phyloP scores from a whole-genome alignment of 2,888 invertebrate species.

The Pharmacophagus antenor region DNA sequence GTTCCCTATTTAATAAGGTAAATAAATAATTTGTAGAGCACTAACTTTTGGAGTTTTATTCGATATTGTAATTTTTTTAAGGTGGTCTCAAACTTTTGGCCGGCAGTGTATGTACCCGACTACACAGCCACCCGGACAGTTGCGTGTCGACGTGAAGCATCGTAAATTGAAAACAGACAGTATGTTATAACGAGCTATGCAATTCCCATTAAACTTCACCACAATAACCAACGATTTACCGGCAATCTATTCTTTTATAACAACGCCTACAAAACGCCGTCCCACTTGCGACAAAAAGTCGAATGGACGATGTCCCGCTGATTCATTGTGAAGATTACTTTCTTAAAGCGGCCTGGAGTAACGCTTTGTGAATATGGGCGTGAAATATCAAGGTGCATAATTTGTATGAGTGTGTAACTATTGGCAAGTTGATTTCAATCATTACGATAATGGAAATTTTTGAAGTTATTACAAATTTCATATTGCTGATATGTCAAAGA shows the following conservation, averaged over 20 bases:
- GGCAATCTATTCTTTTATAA: slow-evolving; percentile 78
- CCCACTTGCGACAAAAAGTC: slow-evolving; percentile 77
- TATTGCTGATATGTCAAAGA: slow-evolving; percentile 71
- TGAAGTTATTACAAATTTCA: slow-evolving; percentile 72
- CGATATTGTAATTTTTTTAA: too few relatives aligned
- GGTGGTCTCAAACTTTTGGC: too few relatives aligned
- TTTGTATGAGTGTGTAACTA: slow-evolving; percentile 65
- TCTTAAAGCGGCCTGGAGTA: slow-evolving; percentile 71
- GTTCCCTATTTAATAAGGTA: too few relatives aligned
- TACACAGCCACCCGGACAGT: slow-evolving; percentile 58
- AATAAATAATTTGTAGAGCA: too few relatives aligned
- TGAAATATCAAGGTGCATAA: slow-evolving; percentile 72
- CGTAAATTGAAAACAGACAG: slow-evolving; percentile 70
- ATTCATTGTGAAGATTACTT: slow-evolving; percentile 63
- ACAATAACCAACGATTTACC: slow-evolving; percentile 77
- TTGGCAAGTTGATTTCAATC: slow-evolving; percentile 74
- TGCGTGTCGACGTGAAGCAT: slow-evolving; percentile 67
- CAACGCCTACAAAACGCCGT: slow-evolving; percentile 70
- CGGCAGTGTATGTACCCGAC: slow-evolving; percentile 57
- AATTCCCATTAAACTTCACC: slow-evolving; percentile 70
- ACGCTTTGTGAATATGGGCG: slow-evolving; percentile 68
- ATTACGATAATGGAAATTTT: slow-evolving; percentile 55
- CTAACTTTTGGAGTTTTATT: too few relatives aligned
- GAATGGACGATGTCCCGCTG: slow-evolving; percentile 73
- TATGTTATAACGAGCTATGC: slow-evolving; percentile 56